These are phyloP conservation scores for Hypocryptadius cinnamomeus DNA, from an alignment of 2,113 vertebrate species.

Conservation along the genomic window DNA sequence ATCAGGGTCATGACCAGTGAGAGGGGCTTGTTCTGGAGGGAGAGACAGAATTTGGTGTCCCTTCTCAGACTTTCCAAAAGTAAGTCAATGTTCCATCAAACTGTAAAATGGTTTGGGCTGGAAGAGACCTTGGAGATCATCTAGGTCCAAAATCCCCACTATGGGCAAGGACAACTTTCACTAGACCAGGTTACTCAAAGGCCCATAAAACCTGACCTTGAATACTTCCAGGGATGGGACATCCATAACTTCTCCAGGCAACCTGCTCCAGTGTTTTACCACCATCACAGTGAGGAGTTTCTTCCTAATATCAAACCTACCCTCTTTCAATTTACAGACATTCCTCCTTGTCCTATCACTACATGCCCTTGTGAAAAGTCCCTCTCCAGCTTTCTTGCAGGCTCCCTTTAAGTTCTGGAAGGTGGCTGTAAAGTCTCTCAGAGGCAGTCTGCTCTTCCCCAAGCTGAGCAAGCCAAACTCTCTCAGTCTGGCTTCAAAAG, in stretches of 20 bases:
- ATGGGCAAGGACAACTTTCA: not conserved
- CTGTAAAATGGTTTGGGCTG: not conserved
- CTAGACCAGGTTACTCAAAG: not conserved
- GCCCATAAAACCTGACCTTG: not conserved
- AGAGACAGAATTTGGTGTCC: not conserved
- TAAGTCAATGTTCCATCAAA: not conserved
- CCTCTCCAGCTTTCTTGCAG: not conserved
- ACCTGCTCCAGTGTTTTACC: not conserved
- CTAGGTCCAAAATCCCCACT: not conserved
- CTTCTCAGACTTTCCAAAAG: not conserved
- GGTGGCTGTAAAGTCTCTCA: not conserved
- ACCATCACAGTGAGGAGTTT: not conserved
- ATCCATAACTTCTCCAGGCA: not conserved
- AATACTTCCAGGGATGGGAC: not conserved
- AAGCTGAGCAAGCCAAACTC: not conserved
- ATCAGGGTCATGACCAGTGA: rapidly evolving
- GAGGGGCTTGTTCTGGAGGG: not conserved
- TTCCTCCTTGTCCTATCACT: not conserved
- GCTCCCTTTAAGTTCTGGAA: not conserved
- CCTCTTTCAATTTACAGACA: not conserved
- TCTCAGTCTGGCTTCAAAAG: not conserved
- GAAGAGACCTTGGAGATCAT: not conserved
- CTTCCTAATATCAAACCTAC: not conserved
- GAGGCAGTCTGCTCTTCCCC: not conserved
- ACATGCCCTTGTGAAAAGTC: not conserved